Evolutionary conservation across 2,797 vertebrate species (phyloP), one percentile per base, ranked within the genome.

Genomic region (Clarias platycephalus): DNA sequence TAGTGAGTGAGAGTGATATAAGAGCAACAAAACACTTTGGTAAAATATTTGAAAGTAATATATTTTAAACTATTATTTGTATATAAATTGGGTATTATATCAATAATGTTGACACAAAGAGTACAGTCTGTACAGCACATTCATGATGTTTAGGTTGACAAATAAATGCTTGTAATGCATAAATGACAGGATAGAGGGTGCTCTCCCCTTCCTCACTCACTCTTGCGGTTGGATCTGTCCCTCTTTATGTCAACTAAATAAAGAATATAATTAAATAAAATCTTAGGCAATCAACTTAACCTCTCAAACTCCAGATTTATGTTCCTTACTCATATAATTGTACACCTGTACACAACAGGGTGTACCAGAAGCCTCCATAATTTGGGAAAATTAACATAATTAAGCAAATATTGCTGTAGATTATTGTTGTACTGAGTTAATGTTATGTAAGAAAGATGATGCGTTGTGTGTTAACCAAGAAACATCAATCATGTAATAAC

Each of bases 101-200:
- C 1, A 13, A 44, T 44, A 24, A 31, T 18, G 64, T 34, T 49
- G 2, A 1, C 22, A 44, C 37, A 44, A n/a, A 49, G 20, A n/a
- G 66, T 6, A 44, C 13, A 24, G 31, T 34, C 34, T 4, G 0
- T 68, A 37, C 34, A 68, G 67, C 67, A 40, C 5, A 20, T 44
- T 71, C 37, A 24, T n/a, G 12, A 72, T 1, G 4, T 49, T 49
- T 13, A 9, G 40, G 18, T 49, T 44, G 3, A 24, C 37, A 78
- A 78, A 28, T 24, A n/a, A 78, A 40, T 64, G 24, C 5, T 83
- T 66, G 20, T 44, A 53, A 40, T 53, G 24, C 78, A 34, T 31
- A 63, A 40, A 55, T 53, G 20, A 40, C 22, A 40, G 67, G 84
- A 49, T 83, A 85, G 87, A 81, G 80, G 76, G 83, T 76, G 26